These are phyloP conservation scores for Gallinago undulata DNA, from an alignment of 2,113 vertebrate species.

Conservation along the genomic window DNA sequence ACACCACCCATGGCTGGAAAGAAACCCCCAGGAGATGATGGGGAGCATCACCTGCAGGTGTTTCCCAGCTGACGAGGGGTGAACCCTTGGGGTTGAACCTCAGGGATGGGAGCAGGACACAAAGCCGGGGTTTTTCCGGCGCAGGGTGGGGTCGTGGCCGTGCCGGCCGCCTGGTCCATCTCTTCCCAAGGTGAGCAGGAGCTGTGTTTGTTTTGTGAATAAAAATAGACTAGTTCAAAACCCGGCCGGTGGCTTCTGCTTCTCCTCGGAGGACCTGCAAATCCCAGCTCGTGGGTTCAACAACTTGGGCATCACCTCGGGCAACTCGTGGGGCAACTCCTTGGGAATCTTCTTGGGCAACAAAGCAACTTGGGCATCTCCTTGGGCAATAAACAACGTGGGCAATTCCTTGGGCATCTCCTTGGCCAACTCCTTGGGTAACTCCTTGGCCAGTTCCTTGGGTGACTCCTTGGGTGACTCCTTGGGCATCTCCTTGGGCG, in stretches of 20 bases:
- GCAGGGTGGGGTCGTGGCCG: not conserved
- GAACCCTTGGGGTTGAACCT: not conserved
- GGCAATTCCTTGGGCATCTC: no score
- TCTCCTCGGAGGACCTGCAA: not conserved
- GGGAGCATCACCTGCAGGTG: not conserved
- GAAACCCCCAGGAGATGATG: not conserved
- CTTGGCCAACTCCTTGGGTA: no score
- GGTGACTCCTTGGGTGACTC: no score
- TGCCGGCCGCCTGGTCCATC: not conserved
- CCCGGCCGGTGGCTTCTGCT: not conserved
- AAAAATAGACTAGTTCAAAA: not conserved
- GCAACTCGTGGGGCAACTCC: no score
- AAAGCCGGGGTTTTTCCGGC: not conserved
- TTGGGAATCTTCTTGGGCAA: not conserved
- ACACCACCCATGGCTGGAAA: not conserved
- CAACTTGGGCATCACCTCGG: not conserved
- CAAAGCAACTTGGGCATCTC: no score
- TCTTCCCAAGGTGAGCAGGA: not conserved
- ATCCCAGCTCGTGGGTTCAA: not conserved
- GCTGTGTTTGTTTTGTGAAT: constrained; percentile 27
- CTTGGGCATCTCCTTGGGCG: no score
- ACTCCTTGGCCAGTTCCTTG: no score
- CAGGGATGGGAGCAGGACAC: not conserved
- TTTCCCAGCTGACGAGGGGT: not conserved
- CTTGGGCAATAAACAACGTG: no score